phyloP scores from a whole-genome alignment of 1,140 invertebrate species.

The Trichoplusia ni region DNA sequence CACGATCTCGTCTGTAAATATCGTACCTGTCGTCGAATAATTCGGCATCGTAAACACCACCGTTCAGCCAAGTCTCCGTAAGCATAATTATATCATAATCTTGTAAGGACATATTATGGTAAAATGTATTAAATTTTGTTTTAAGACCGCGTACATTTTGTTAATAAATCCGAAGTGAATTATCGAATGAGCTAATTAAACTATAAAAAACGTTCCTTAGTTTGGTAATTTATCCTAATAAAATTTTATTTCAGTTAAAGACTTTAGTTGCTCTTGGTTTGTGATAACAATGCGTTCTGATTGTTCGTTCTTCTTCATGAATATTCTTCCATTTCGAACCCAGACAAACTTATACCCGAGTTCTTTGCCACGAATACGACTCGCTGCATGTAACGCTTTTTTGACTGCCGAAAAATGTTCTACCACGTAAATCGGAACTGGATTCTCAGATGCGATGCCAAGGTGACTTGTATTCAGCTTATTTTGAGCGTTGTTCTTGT shows the following conservation, averaged over 20 bases:
- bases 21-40: too few species aligned
- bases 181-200: too few species aligned
- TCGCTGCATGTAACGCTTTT: background rate
- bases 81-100: too few species aligned
- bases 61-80: too few species aligned
- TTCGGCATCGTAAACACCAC: too few species aligned
- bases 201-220: too few species aligned
- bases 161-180: background rate
- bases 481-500: background rate
- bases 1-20: too few species aligned
- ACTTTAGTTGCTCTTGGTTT: background rate
- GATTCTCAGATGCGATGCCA: background rate
- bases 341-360: background rate
- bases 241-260: too few species aligned
- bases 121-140: background rate
- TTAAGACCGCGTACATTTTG: slow-evolving; percentile 26
- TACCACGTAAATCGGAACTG: background rate
- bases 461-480: background rate
- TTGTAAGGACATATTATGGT: too few species aligned
- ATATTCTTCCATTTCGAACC: background rate
- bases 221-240: too few species aligned
- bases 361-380: background rate
- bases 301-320: background rate
- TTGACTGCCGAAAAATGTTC: background rate
- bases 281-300: background rate